These are phyloP conservation scores for Chamaea fasciata DNA, from an alignment of 2,113 vertebrate species.

Conservation along the genomic window DNA sequence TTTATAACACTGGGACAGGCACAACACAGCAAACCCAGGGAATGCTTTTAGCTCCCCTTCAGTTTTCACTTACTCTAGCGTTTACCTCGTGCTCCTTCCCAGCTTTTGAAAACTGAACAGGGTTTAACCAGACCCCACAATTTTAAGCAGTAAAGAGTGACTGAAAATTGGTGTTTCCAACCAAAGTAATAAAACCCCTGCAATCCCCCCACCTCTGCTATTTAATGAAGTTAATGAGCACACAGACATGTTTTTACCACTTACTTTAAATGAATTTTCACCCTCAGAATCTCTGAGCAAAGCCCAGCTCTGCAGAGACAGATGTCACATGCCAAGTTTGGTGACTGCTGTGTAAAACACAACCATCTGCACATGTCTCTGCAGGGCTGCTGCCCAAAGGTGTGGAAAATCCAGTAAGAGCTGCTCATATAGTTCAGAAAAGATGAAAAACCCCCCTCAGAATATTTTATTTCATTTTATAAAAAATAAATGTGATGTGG, in stretches of 20 bases:
- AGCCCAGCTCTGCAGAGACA: neutral
- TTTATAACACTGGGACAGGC: conserved; percentile 40
- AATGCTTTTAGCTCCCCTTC: accelerated
- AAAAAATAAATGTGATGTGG: neutral
- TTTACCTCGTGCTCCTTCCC: neutral
- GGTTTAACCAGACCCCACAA: neutral
- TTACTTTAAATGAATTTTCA: neutral
- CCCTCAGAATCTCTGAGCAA: neutral
- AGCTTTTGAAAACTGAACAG: accelerated
- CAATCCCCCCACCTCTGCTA: accelerated
- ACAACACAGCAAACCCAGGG: neutral
- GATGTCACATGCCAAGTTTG: accelerated
- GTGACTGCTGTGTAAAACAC: neutral
- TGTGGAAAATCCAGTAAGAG: neutral
- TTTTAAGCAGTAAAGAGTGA: neutral
- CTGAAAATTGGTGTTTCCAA: neutral
- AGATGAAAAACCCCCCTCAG: neutral
- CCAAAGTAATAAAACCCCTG: neutral
- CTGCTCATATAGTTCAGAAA: neutral
- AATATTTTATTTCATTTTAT: neutral
- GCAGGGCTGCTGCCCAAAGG: neutral
- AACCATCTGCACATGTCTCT: accelerated
- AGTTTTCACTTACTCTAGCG: accelerated
- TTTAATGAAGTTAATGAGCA: neutral
- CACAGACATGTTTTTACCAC: neutral